These are phyloP conservation scores for Pleuronectes platessa DNA, from an alignment of 2,113 vertebrate species.

Conservation along the genomic window DNA sequence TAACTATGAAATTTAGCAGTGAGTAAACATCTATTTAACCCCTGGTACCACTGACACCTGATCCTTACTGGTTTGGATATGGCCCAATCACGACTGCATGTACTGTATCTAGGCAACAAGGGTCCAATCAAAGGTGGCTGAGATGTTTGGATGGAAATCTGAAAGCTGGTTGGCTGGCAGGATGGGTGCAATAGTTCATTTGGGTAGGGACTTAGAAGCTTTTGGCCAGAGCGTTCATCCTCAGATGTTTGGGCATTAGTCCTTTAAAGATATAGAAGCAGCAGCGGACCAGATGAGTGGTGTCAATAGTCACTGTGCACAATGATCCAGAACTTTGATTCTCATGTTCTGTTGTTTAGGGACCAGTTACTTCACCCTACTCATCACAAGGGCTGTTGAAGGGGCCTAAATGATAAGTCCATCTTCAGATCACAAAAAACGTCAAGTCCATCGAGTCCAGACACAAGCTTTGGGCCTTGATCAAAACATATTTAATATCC, in stretches of 20 bases:
- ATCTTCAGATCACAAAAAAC: constrained; percentile 14
- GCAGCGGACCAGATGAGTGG: constrained; percentile 11
- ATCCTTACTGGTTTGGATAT: constrained; percentile 84
- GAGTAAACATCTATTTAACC: constrained; percentile 81
- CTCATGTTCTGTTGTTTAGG: constrained; percentile 29
- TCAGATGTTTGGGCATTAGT: constrained; percentile 43
- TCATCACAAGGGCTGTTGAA: constrained; percentile 12
- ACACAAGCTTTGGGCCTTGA: constrained; percentile 3
- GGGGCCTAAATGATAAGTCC: constrained; percentile 19
- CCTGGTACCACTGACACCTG: constrained; percentile 90
- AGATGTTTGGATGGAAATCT: constrained; percentile 85
- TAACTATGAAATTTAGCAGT: constrained; percentile 44
- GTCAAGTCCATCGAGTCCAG: constrained; percentile 22
- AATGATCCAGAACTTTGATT: constrained; percentile 22
- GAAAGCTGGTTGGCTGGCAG: constrained; percentile 77
- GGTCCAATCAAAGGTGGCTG: constrained; percentile 88
- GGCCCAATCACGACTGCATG: constrained; percentile 88
- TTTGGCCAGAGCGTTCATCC: constrained; percentile 40
- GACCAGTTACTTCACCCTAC: background rate
- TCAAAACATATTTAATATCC: constrained; percentile 29
- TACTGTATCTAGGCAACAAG: constrained; percentile 90
- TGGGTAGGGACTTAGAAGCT: constrained; percentile 44
- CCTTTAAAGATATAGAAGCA: constrained; percentile 35
- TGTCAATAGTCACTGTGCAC: constrained; percentile 33
- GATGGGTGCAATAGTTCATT: constrained; percentile 73